These are phyloP conservation scores for Agriopis aurantiaria DNA, from an alignment of 2,888 invertebrate species.

Conservation along the genomic window DNA sequence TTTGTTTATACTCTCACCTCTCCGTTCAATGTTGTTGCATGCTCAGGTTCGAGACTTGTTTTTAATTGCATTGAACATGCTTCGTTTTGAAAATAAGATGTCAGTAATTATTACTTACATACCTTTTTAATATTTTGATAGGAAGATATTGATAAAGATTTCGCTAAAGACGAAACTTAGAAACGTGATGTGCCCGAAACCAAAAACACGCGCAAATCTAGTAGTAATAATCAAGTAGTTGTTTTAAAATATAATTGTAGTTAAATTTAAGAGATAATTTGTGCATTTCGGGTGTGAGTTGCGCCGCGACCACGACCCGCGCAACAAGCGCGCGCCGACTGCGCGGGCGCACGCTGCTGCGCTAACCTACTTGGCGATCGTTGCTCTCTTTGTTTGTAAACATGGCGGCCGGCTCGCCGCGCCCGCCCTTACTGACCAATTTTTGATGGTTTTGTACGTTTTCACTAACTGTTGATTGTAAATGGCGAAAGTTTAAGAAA, in stretches of 20 bases:
- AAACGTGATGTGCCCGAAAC: neutral
- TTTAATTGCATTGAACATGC: conserved; percentile 7
- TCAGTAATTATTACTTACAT: neutral
- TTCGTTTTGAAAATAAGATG: neutral
- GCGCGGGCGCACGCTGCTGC: conserved; percentile 67
- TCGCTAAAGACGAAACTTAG: neutral
- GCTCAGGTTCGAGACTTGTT: conserved; percentile 18
- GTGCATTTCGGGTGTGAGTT: conserved; percentile 18
- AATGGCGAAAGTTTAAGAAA: conserved; percentile 38
- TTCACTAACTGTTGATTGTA: conserved; percentile 42
- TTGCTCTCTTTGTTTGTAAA: conserved; percentile 87
- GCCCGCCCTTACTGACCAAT: conserved; percentile 47
- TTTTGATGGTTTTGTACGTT: conserved; percentile 51
- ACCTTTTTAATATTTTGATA: too few relatives aligned
- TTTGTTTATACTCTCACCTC: conserved; percentile 31
- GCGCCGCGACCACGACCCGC: conserved; percentile 79
- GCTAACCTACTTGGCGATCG: conserved; percentile 84
- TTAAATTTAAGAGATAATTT: conserved; percentile 3
- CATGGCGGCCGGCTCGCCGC: conserved; percentile 73
- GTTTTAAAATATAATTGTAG: neutral
- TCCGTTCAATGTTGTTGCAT: conserved; percentile 15
- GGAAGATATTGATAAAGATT: neutral
- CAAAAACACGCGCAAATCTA: neutral
- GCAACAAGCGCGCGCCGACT: conserved; percentile 66
- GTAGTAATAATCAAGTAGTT: neutral